phyloP scores from a whole-genome alignment of 92 coral and sea anemone genomes.

The Epizoanthus ramosus region DNA sequence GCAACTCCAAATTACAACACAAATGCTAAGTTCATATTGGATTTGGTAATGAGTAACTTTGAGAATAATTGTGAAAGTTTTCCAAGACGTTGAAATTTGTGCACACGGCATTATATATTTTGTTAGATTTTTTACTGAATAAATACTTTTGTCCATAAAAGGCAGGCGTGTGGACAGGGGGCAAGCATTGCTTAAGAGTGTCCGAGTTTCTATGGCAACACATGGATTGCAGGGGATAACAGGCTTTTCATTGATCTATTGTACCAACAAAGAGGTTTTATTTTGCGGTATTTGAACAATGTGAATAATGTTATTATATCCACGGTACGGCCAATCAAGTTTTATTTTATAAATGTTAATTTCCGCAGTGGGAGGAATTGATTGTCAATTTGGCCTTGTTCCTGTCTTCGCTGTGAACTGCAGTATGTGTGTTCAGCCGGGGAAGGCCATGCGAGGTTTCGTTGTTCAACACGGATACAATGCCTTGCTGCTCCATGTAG shows the following conservation, averaged over 20 bases:
- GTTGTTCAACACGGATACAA: not conserved
- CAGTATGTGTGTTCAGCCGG: constrained; percentile 26
- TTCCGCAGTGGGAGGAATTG: constrained; percentile 73
- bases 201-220: constrained; percentile 37
- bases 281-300: constrained; percentile 67
- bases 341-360: constrained; percentile 49
- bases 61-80: not conserved
- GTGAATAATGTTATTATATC: constrained; percentile 75
- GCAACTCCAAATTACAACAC: no score
- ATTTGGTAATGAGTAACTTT: not conserved
- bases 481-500: not conserved
- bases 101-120: no score
- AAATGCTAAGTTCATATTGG: not conserved
- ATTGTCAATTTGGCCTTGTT: constrained; percentile 51
- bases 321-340: constrained; percentile 62
- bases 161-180: not conserved
- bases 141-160: constrained; percentile 8
- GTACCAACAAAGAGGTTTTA: constrained; percentile 74
- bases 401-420: constrained; percentile 24
- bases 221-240: constrained; percentile 8
- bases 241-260: constrained; percentile 44
- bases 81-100: not conserved
- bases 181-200: not conserved
- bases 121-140: not conserved
- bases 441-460: not conserved